Evolutionary conservation across 2,888 invertebrate genomes (phyloP).

Genomic region (Azorinus chamasolen): DNA sequence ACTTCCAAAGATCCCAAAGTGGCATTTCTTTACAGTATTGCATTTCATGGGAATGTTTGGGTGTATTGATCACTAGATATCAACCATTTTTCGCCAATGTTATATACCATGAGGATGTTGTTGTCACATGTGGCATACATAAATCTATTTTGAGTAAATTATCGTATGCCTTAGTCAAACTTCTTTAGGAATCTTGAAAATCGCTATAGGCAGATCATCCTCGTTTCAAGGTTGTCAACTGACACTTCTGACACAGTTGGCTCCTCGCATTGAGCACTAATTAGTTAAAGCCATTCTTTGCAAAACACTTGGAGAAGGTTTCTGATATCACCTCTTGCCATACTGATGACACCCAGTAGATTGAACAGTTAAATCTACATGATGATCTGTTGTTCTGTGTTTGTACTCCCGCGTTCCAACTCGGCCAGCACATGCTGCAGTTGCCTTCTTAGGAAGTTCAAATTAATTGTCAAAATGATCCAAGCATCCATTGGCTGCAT

Average conservation of each 20-base stretch:
- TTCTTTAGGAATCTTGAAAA: slow-evolving; percentile 16
- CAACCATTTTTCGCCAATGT: too few relatives aligned
- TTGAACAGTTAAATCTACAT: slow-evolving; percentile 25
- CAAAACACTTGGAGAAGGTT: slow-evolving; percentile 16
- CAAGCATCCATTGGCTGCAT: slow-evolving; percentile 47
- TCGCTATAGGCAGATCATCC: slow-evolving; percentile 10
- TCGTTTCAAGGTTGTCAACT: too few relatives aligned
- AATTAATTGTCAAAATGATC: slow-evolving; percentile 45
- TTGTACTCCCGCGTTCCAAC: slow-evolving; percentile 12
- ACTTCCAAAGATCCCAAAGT: too few relatives aligned
- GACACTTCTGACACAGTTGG: too few relatives aligned
- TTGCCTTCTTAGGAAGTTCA: slow-evolving; percentile 33
- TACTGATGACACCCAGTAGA: slow-evolving; percentile 31
- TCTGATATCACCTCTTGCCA: background rate
- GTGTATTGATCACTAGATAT: too few relatives aligned
- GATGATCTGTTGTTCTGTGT: slow-evolving; percentile 16
- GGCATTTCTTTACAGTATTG: too few relatives aligned
- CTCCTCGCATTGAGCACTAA: too few relatives aligned
- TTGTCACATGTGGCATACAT: slow-evolving; percentile 28
- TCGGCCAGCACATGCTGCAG: slow-evolving; percentile 16
- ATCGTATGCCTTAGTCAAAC: slow-evolving; percentile 13
- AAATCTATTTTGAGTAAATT: slow-evolving; percentile 14
- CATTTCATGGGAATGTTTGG: too few relatives aligned
- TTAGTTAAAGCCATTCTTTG: slow-evolving; percentile 19
- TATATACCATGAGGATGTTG: too few relatives aligned